Conservation (phyloP, 2,888 invertebrate genomes). For the Drosophila sordidapex region DNA sequence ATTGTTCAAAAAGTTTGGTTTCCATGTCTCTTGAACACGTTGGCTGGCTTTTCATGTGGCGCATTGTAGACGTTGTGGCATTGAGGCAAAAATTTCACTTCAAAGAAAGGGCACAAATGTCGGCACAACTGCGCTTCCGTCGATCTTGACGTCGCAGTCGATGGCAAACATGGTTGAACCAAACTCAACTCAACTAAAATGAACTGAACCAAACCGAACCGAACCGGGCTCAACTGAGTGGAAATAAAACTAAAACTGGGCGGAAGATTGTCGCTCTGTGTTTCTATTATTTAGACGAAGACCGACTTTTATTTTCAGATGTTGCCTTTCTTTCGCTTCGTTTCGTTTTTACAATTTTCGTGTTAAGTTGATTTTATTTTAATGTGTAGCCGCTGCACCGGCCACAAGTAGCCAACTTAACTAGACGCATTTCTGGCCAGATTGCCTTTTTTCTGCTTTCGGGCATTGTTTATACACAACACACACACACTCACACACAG, state of each 20-base stretch:
- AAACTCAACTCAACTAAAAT: slow-evolving; percentile 15
- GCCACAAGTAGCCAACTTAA: slow-evolving; percentile 32
- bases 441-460: not conserved
- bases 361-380: slow-evolving; percentile 75
- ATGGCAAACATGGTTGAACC: slow-evolving; percentile 15
- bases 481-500: not conserved
- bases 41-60: slow-evolving; percentile 30
- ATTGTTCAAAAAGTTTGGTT: not conserved
- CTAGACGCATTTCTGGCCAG: slow-evolving; percentile 31
- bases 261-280: slow-evolving; percentile 27
- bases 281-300: slow-evolving; percentile 35
- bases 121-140: slow-evolving; percentile 34
- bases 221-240: slow-evolving; percentile 18
- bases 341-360: slow-evolving; percentile 37
- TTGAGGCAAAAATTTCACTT: slow-evolving; percentile 72
- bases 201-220: slow-evolving; percentile 12
- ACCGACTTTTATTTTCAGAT: slow-evolving; percentile 45
- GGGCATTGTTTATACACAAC: slow-evolving; percentile 16
- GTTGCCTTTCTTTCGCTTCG: slow-evolving; percentile 53
- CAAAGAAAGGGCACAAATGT: slow-evolving; percentile 65
- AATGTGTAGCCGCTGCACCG: slow-evolving; percentile 47
- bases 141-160: slow-evolving; percentile 16
- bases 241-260: slow-evolving; percentile 32
- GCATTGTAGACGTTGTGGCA: slow-evolving; percentile 65
- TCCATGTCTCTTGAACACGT: slow-evolving; percentile 5